Conservation (phyloP, 2,888 invertebrate genomes). For the Nipponacmea schrenckii region DNA sequence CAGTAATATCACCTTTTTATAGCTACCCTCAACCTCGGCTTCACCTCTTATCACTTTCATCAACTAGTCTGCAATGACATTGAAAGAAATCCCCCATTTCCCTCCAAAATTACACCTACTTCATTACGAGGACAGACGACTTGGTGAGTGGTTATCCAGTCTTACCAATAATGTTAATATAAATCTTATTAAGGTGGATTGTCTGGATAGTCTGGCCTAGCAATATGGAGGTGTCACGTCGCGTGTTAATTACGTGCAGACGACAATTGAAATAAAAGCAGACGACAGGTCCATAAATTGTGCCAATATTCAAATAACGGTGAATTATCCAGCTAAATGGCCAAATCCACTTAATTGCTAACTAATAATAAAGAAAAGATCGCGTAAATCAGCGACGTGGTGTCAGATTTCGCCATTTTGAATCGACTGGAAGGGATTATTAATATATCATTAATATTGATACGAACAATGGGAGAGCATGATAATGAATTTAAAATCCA, state of each 20-base stretch:
- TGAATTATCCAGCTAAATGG: neutral
- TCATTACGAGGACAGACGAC: neutral
- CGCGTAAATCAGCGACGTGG: neutral
- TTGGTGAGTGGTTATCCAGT: neutral
- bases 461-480: too few relatives aligned
- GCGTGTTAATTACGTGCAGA: conserved; percentile 8
- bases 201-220: neutral
- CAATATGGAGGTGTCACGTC: conserved; percentile 5
- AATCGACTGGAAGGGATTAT: too few relatives aligned
- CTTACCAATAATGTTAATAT: neutral
- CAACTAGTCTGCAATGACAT: neutral
- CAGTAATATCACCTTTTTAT: too few relatives aligned
- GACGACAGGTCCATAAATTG: neutral
- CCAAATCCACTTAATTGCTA: conserved; percentile 1
- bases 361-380: neutral
- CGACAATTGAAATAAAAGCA: conserved; percentile 7
- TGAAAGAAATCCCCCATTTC: neutral
- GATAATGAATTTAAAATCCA: too few relatives aligned
- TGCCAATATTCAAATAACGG: conserved; percentile 6
- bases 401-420: neutral
- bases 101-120: conserved; percentile 3
- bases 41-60: neutral
- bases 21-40: neutral
- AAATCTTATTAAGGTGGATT: neutral
- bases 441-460: too few relatives aligned